Base-by-base conservation (phyloP, 23 tunicate species). In the Trididemnum miniatum region DNA sequence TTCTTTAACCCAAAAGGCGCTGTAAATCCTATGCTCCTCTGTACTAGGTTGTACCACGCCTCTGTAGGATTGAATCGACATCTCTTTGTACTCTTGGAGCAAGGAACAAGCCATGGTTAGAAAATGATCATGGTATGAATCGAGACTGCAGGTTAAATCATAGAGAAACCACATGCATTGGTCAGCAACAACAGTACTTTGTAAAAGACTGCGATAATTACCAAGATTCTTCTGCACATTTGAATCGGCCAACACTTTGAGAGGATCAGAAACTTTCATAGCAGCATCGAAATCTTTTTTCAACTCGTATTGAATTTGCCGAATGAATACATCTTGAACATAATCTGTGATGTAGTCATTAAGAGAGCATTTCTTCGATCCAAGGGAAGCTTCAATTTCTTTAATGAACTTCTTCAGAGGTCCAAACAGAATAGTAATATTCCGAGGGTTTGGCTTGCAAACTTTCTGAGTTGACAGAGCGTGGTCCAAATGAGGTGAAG, bases 261-360 rank as follows among this genome's bases (percentile, higher is more conserved):
- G 66, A 5, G 97, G 99, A 30, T 96, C 99, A 12, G 99, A 91
- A 25, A 96, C 99, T 71, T 91, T 91, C 76, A 91, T 87, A 4
- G 99, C 97, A 0, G 97, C 85, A 71, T 96, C 99, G 54, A 96
- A 86, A 72, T 87, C 96, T 39, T 87, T 91, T 66, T 92, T 85
- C 78, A 96, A 35, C 35, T 91, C 97, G 63, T 89, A 86, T 40
- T 91, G 92, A 20, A 96, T 84, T 38, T 96, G 99, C 0, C 96
- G 85, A 51, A 96, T 91, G 80, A 96, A 96, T 7, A 88, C 86
- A 49, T 96, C 95, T 69, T 96, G 94, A 38, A 96, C 91, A 81
- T 91, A 92, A 54, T 96, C 99, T 28, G 91, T 92, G 57, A 96
- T 92, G 71, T 77, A 96, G 27, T 87, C 92, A 81, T 96, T 76